Conservation (phyloP, 2,797 vertebrate species). For the Picus viridis region DNA sequence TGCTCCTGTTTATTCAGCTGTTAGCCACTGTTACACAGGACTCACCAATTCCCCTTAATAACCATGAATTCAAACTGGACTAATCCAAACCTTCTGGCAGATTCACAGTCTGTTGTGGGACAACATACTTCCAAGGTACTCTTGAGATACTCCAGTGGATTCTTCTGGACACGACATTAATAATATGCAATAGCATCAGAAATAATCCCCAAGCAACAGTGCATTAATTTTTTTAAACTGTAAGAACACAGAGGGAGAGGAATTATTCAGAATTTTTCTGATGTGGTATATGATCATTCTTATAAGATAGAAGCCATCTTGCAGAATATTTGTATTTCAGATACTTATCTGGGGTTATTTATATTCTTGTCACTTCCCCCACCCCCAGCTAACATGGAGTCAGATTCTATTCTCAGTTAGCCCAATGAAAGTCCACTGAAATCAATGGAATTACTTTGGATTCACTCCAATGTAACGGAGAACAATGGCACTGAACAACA, state of each 20-base stretch:
- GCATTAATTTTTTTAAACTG: background rate
- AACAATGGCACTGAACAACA: conserved; percentile 27
- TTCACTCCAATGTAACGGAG: background rate
- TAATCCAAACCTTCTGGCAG: background rate
- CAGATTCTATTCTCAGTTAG: conserved; percentile 52
- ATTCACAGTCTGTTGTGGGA: background rate
- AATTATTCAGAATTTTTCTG: background rate
- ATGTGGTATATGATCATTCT: background rate
- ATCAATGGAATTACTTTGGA: conserved; percentile 51
- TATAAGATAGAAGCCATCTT: background rate
- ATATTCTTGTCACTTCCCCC: conserved; percentile 26
- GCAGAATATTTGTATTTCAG: conserved; percentile 27
- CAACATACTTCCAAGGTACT: background rate
- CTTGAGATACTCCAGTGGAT: background rate
- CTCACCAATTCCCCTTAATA: background rate
- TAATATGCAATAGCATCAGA: background rate
- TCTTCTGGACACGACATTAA: background rate
- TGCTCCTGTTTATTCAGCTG: background rate
- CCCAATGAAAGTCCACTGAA: conserved; percentile 48
- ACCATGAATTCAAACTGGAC: background rate
- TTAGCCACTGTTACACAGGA: background rate
- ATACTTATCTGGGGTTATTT: conserved; percentile 40
- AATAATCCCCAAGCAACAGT: background rate
- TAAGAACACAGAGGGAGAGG: background rate
- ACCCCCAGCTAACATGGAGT: conserved; percentile 17